phyloP scores from a whole-genome alignment of 2,888 invertebrate species.

The Metellina segmentata region DNA sequence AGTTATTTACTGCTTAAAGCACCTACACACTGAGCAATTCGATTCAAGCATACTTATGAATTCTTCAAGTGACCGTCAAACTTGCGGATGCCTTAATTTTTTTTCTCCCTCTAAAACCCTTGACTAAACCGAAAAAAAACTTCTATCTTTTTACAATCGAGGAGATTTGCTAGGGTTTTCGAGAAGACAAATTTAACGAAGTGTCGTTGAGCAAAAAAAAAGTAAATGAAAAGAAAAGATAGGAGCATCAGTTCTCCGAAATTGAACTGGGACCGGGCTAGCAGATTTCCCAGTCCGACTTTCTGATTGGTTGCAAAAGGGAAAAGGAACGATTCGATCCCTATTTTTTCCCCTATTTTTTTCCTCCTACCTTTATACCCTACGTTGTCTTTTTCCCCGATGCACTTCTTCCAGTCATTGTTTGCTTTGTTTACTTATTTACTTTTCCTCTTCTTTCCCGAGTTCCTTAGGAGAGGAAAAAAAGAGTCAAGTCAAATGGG shows the following conservation, averaged over 20 bases:
- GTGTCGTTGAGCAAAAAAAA: conserved; percentile 57
- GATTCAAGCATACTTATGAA: too few species aligned
- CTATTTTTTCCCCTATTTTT: conserved; percentile 6
- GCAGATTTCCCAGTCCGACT: conserved; percentile 71
- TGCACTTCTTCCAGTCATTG: conserved; percentile 47
- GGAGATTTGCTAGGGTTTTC: conserved; percentile 25
- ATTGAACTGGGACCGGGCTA: conserved; percentile 71
- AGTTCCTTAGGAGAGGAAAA: conserved; percentile 36
- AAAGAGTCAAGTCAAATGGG: conserved; percentile 56
- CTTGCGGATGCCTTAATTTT: background rate
- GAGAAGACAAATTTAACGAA: conserved; percentile 69
- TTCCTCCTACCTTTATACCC: conserved; percentile 26
- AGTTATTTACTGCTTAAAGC: conserved; percentile 24
- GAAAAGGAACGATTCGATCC: conserved; percentile 33
- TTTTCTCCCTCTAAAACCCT: background rate
- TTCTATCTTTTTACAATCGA: background rate
- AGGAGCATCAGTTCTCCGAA: conserved; percentile 70
- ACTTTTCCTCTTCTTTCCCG: background rate
- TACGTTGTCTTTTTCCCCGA: conserved; percentile 21
- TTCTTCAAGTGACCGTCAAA: background rate
- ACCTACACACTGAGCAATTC: too few species aligned
- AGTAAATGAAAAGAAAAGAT: conserved; percentile 28
- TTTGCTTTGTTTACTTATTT: conserved; percentile 43
- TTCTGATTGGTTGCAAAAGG: conserved; percentile 70
- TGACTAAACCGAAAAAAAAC: background rate